phyloP scores from a whole-genome alignment of 2,888 invertebrate genomes.

The Stratiomys singularior region DNA sequence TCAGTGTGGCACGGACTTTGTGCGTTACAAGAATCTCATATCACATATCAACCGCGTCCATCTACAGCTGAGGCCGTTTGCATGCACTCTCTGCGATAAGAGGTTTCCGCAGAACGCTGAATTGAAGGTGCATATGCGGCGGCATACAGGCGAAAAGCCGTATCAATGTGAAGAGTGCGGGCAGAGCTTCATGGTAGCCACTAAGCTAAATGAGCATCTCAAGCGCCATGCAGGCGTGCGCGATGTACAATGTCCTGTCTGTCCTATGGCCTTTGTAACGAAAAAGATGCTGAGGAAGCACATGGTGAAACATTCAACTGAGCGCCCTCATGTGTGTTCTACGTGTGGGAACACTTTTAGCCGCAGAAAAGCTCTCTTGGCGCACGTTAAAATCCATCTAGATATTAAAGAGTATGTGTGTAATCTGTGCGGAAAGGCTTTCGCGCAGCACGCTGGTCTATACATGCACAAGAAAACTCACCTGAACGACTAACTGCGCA shows the following conservation, averaged over 20 bases:
- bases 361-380: conserved; percentile 51
- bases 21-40: conserved; percentile 51
- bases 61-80: conserved; percentile 49
- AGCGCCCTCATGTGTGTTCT: conserved; percentile 21
- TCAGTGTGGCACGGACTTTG: conserved; percentile 52
- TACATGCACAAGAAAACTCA: conserved; percentile 38
- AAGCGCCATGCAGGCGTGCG: conserved; percentile 52
- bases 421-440: conserved; percentile 53
- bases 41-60: conserved; percentile 52
- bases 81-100: conserved; percentile 52
- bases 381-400: conserved; percentile 53
- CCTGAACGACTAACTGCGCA: conserved; percentile 20
- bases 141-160: conserved; percentile 53
- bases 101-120: conserved; percentile 52
- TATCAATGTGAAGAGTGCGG: conserved; percentile 53
- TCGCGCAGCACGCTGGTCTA: conserved; percentile 54
- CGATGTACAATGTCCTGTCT: conserved; percentile 51
- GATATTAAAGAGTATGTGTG: conserved; percentile 54
- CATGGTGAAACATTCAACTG: conserved; percentile 26
- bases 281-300: conserved; percentile 25
- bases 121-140: conserved; percentile 49
- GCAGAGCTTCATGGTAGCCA: conserved; percentile 48
- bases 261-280: conserved; percentile 47
- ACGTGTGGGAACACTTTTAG: conserved; percentile 52
- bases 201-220: conserved; percentile 51